Percentiles rank a stretch among this genome's conserved stretches.
Conservation (phyloP, 2,113 vertebrate species). For the Butorides virescens region DNA sequence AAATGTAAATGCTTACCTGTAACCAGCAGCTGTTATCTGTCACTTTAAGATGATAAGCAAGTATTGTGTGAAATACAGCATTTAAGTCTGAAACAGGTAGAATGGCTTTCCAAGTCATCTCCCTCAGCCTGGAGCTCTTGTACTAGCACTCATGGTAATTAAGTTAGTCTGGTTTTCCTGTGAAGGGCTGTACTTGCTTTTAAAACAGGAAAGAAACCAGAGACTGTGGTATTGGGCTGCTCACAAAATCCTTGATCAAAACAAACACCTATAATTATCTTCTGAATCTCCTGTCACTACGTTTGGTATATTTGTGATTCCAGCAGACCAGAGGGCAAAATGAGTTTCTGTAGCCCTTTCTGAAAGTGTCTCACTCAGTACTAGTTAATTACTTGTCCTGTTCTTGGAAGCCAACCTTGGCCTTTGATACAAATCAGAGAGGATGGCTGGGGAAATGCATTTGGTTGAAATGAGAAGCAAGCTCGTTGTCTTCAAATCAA, state of each 20-base stretch:
- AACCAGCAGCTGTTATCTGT: background rate
- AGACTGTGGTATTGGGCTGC: background rate
- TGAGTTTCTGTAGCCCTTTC: background rate
- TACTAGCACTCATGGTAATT: background rate
- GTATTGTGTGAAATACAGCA: background rate
- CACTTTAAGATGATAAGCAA: background rate
- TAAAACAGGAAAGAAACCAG: background rate
- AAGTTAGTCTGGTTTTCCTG: background rate
- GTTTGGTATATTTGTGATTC: background rate
- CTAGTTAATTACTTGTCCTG: background rate
- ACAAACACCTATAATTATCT: background rate
- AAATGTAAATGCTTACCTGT: background rate
- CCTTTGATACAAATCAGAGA: background rate
- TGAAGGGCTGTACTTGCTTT: background rate
- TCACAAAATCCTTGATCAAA: background rate
- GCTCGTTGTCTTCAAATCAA: background rate
- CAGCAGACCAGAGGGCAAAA: background rate
- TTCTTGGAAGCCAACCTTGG: background rate
- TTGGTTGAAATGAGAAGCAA: background rate
- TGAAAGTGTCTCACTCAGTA: background rate
- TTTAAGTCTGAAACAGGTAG: background rate
- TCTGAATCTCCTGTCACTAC: background rate
- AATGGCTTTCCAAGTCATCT: background rate
- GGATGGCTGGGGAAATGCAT: background rate
- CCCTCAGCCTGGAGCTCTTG: background rate